Conservation (phyloP, 2,888 invertebrate genomes). For the Ditula angustiorana region DNA sequence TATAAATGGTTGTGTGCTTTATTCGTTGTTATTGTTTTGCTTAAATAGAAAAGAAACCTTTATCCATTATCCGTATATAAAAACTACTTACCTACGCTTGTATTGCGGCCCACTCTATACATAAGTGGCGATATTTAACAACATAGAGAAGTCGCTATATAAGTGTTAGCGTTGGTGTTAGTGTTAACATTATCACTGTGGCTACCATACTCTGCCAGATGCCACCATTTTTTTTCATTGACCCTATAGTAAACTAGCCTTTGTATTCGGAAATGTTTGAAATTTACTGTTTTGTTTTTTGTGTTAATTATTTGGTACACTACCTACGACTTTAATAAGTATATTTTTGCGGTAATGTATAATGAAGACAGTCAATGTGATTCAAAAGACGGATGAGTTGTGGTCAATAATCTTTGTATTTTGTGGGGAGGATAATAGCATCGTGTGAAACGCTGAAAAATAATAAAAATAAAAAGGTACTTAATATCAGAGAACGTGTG, state of each 20-base stretch:
- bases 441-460: too few species aligned
- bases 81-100: conserved; percentile 3
- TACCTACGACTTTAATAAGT: too few species aligned
- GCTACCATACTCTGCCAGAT: neutral
- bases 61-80: conserved; percentile 7
- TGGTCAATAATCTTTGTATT: too few species aligned
- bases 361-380: too few species aligned
- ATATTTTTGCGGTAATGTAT: too few species aligned
- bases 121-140: neutral
- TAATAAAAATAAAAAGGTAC: too few species aligned
- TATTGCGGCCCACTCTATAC: neutral
- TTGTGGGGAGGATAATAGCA: too few species aligned
- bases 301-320: too few species aligned
- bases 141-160: neutral
- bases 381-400: too few species aligned
- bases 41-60: conserved; percentile 1
- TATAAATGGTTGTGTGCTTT: conserved; percentile 10
- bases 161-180: neutral
- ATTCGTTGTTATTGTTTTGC: conserved; percentile 7
- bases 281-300: neutral
- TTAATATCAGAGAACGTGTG: too few species aligned
- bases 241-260: neutral
- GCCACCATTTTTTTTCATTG: neutral
- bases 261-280: neutral
- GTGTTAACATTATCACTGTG: neutral